phyloP scores from a whole-genome alignment of 2,888 invertebrate genomes.

The Papilio protenor region DNA sequence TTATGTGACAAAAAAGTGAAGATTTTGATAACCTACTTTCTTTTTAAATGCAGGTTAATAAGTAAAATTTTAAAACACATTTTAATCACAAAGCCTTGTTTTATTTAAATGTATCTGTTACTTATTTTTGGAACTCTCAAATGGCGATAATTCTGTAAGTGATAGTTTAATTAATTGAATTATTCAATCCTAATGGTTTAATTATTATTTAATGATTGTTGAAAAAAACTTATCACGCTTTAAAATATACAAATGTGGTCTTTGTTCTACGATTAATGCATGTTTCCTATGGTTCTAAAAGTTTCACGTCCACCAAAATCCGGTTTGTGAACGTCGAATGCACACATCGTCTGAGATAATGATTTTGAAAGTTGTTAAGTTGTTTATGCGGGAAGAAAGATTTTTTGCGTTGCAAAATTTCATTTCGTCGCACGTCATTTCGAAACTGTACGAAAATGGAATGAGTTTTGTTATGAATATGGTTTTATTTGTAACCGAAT shows the following conservation, averaged over 20 bases:
- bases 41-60: neutral
- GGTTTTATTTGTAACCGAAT: constrained; percentile 1
- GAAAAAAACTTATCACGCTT: neutral
- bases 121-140: neutral
- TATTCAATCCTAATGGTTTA: neutral
- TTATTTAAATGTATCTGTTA: neutral
- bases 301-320: constrained; percentile 20
- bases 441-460: constrained; percentile 10
- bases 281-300: constrained; percentile 3
- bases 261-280: neutral
- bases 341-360: constrained; percentile 27
- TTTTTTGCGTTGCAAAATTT: constrained; percentile 32
- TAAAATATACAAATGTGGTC: neutral
- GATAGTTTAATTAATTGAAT: neutral
- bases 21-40: neutral
- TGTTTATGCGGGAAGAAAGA: constrained; percentile 25
- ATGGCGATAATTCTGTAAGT: neutral
- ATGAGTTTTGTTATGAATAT: constrained; percentile 17
- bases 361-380: constrained; percentile 36
- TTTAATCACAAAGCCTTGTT: neutral
- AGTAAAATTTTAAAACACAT: neutral
- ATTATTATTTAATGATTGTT: neutral
- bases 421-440: constrained; percentile 18
- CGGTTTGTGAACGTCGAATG: constrained; percentile 16
- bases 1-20: neutral